Percentiles rank a stretch among this genome's conserved stretches.
Conservation (phyloP, 2,888 invertebrate species). For the Tenthredo scrophulariae region DNA sequence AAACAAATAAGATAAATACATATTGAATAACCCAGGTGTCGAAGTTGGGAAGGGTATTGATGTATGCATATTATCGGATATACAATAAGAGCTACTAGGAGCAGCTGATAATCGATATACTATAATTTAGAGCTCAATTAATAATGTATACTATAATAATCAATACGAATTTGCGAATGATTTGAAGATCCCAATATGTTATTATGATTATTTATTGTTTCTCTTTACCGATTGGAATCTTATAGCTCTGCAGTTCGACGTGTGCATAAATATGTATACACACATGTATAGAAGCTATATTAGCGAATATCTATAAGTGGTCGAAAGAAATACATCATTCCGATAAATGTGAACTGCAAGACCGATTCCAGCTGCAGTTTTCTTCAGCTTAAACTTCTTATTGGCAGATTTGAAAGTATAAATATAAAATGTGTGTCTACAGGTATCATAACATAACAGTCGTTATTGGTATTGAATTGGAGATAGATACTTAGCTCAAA, state of each 20-base stretch:
- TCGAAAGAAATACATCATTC: neutral
- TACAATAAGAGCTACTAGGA: neutral
- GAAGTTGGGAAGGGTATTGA: neutral
- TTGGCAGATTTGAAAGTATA: neutral
- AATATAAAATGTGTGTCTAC: neutral
- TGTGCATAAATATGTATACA: neutral
- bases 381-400: neutral
- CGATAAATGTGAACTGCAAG: neutral
- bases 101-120: neutral
- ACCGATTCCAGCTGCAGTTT: neutral
- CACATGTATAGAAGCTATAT: neutral
- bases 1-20: neutral
- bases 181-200: neutral
- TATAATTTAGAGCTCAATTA: neutral
- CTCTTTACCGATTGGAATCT: neutral
- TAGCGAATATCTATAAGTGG: neutral
- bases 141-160: conserved; percentile 4
- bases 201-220: neutral
- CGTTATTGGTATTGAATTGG: neutral
- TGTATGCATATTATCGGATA: neutral
- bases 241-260: neutral
- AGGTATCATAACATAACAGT: neutral
- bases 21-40: neutral
- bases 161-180: neutral
- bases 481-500: neutral